These are phyloP conservation scores for Vimba vimba DNA, from an alignment of 2,113 vertebrate genomes.

Conservation along the genomic window DNA sequence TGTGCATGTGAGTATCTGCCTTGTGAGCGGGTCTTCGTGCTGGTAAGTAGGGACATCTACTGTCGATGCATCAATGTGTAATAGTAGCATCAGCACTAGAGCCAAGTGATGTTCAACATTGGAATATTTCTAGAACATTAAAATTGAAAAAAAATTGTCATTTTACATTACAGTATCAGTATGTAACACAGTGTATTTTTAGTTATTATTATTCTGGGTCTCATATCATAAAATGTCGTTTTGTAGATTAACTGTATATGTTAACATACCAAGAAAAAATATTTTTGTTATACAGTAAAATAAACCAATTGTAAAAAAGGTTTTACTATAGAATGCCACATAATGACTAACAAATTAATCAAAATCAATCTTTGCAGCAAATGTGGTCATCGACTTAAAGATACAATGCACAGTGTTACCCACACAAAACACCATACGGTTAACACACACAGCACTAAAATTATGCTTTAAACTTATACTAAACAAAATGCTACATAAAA, in stretches of 20 bases:
- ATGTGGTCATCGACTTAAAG: background rate
- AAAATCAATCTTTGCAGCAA: background rate
- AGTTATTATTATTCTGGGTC: too few relatives aligned
- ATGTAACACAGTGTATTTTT: background rate
- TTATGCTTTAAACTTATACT: background rate
- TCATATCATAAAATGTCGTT: too few relatives aligned
- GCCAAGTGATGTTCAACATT: slow-evolving; percentile 54
- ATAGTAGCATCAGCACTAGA: slow-evolving; percentile 28
- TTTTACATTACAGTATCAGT: background rate
- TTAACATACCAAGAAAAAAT: too few relatives aligned
- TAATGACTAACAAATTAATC: background rate
- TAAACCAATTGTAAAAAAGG: background rate
- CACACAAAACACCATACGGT: background rate
- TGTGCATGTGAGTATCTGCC: slow-evolving; percentile 55
- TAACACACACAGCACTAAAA: too few relatives aligned
- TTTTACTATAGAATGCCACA: background rate
- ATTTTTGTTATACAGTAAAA: too few relatives aligned
- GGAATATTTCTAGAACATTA: background rate
- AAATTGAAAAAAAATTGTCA: background rate
- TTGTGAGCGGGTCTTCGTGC: slow-evolving; percentile 38
- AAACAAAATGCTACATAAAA: background rate
- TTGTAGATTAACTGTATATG: too few relatives aligned
- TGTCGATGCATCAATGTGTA: background rate
- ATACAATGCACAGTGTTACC: background rate
- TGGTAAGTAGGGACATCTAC: slow-evolving; percentile 49